These are phyloP conservation scores for Clangula hyemalis DNA, from an alignment of 2,797 vertebrate genomes.

Conservation along the genomic window DNA sequence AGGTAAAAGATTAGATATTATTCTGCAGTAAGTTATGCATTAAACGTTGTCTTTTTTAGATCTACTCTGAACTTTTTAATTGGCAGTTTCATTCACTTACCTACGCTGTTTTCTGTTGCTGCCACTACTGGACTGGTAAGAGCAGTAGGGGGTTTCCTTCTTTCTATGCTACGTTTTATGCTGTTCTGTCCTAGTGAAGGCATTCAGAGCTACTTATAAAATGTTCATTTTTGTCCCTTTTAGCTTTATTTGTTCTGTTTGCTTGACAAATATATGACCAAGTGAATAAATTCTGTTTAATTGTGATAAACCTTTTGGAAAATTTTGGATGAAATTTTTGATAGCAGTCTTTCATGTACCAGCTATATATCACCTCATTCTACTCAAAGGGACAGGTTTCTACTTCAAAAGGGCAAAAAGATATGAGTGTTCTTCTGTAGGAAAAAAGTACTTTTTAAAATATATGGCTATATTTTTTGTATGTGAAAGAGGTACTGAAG, in stretches of 20 bases:
- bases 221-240: not conserved
- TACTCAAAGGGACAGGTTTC: not conserved
- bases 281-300: slow-evolving; percentile 20
- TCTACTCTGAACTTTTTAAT: not conserved
- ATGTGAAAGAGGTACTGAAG: not conserved
- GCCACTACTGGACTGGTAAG: not conserved
- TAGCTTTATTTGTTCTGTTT: not conserved
- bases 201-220: not conserved
- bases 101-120: not conserved
- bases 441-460: not conserved
- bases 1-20: not conserved
- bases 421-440: not conserved
- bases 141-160: not conserved
- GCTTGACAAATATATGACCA: slow-evolving; percentile 21
- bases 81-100: not conserved
- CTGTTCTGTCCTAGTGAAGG: not conserved
- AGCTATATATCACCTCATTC: not conserved
- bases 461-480: not conserved
- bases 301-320: slow-evolving; percentile 27
- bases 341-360: not conserved
- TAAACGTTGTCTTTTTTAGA: not conserved
- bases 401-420: not conserved
- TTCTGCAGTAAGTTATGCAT: not conserved
- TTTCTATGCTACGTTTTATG: not conserved
- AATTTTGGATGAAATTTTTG: slow-evolving; percentile 27